These are phyloP conservation scores for Dermochelys coriacea DNA, from an alignment of 2,797 vertebrate species.

Conservation along the genomic window DNA sequence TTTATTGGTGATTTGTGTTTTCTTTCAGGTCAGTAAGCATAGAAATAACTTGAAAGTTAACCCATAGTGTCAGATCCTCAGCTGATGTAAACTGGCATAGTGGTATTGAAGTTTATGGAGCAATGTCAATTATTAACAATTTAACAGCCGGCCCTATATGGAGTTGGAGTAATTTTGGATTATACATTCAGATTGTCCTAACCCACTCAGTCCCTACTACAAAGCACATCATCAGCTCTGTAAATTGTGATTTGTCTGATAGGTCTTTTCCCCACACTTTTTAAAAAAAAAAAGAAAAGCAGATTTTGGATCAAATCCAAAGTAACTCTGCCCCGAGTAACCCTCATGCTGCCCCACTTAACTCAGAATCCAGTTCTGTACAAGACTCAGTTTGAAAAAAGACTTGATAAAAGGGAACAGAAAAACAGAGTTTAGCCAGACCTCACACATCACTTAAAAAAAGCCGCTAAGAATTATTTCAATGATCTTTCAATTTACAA, in stretches of 20 bases:
- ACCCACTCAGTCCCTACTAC: no score
- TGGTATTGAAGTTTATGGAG: background rate
- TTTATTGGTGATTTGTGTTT: background rate
- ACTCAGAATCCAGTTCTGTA: background rate
- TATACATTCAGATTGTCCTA: background rate
- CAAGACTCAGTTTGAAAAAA: background rate
- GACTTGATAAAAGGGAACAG: background rate
- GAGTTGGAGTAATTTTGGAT: background rate
- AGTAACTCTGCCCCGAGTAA: background rate
- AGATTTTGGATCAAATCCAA: background rate
- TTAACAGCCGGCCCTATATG: background rate
- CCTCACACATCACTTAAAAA: background rate
- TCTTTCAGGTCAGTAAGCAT: background rate
- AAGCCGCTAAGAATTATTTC: background rate
- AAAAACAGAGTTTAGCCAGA: background rate
- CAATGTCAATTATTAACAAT: background rate
- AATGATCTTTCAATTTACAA: background rate
- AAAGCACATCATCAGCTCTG: background rate
- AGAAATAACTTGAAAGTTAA: background rate
- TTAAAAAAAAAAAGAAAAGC: background rate
- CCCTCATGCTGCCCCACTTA: background rate
- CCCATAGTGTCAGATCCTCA: background rate
- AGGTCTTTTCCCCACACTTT: background rate
- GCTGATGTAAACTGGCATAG: background rate
- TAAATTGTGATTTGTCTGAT: background rate